Conservation (phyloP, 2,113 vertebrate species). For the Aegotheles bennettii region DNA sequence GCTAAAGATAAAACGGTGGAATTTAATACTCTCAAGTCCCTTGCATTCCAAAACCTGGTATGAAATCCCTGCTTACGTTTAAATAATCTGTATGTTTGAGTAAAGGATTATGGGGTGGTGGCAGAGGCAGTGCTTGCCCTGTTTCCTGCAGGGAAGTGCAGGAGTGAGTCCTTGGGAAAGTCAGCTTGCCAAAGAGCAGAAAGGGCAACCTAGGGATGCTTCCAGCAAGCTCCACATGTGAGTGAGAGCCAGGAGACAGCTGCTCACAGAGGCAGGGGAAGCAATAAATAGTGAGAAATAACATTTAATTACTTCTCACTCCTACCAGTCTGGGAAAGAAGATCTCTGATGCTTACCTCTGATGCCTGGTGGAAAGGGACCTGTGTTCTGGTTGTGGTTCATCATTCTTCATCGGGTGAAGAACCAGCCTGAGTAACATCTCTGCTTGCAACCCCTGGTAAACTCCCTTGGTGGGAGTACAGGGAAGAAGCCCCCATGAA, state of each 20-base stretch:
- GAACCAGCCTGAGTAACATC: not conserved
- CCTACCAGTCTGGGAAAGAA: not conserved
- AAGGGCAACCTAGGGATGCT: not conserved
- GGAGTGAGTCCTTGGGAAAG: not conserved
- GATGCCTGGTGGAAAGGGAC: not conserved
- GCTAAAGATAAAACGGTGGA: not conserved
- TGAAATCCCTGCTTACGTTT: conserved; percentile 31
- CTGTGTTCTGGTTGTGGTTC: not conserved
- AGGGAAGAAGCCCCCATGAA: not conserved
- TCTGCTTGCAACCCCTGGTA: not conserved
- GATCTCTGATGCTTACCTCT: not conserved
- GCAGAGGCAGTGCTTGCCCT: not conserved
- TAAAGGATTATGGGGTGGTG: not conserved
- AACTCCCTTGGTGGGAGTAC: not conserved
- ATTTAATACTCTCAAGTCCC: not conserved
- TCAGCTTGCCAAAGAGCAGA: not conserved
- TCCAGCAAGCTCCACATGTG: not conserved
- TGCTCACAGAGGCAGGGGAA: not conserved
- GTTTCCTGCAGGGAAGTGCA: not conserved
- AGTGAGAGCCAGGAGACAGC: not conserved
- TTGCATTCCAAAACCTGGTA: not conserved
- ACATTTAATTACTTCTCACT: not conserved
- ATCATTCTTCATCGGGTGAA: not conserved
- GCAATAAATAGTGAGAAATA: not conserved
- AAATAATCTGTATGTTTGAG: conserved; percentile 21